These are phyloP conservation scores for Ephialtes manifestator DNA, from an alignment of 2,888 invertebrate species.

Conservation along the genomic window DNA sequence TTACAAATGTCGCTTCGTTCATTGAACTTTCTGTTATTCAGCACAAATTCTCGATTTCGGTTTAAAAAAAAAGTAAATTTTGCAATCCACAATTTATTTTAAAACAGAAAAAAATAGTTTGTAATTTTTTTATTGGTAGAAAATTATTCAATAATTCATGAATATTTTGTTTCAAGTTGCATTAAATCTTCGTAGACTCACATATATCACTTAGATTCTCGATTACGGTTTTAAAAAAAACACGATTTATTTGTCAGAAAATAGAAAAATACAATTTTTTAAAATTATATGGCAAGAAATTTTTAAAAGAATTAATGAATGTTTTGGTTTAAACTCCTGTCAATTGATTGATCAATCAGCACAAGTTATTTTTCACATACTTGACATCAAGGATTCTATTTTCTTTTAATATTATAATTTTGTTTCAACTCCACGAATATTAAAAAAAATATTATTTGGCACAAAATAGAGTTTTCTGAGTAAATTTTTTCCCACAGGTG, in stretches of 20 bases:
- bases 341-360: background rate
- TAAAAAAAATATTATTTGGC: background rate
- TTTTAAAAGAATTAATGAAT: background rate
- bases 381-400: background rate
- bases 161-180: background rate
- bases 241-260: too few species aligned
- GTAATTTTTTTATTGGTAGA: background rate
- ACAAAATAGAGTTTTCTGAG: background rate
- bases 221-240: too few species aligned
- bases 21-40: constrained; percentile 22
- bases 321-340: background rate
- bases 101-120: background rate
- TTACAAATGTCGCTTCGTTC: constrained; percentile 20
- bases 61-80: constrained; percentile 39
- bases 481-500: background rate
- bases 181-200: too few species aligned
- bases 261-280: background rate
- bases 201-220: too few species aligned
- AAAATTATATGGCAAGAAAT: too few species aligned
- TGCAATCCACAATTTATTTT: background rate
- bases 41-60: background rate
- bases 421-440: background rate
- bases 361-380: background rate
- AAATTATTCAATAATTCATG: background rate
- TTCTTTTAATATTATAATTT: background rate